Conservation (phyloP, 2,113 vertebrate genomes). For the Neolamprologus falcicula region DNA sequence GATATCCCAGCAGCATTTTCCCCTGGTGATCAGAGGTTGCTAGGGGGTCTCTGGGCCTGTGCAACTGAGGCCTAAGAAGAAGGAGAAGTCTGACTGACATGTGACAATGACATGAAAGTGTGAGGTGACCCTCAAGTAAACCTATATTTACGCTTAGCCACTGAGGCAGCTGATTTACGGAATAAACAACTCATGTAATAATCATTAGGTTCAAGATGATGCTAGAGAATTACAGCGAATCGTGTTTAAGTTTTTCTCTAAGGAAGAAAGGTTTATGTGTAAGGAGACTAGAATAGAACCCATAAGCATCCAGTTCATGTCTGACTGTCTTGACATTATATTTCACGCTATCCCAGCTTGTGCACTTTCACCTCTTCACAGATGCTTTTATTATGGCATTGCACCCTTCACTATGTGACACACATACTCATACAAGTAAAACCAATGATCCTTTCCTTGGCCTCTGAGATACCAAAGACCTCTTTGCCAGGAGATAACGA, state of each 20-base stretch:
- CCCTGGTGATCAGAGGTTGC: neutral
- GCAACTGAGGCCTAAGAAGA: neutral
- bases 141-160: neutral
- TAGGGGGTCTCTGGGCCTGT: neutral
- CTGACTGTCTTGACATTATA: neutral
- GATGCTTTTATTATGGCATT: constrained; percentile 17
- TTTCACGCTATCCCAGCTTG: neutral
- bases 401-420: neutral
- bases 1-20: neutral
- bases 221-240: neutral
- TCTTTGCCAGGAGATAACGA: constrained; percentile 30
- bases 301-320: neutral
- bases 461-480: constrained; percentile 21
- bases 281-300: neutral
- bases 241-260: neutral
- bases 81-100: neutral
- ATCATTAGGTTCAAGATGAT: neutral
- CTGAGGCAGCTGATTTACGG: neutral
- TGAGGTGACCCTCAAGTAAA: neutral
- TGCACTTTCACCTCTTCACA: neutral
- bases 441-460: constrained; percentile 45
- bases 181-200: neutral
- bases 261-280: neutral
- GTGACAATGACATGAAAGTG: neutral
- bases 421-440: neutral